A percentile compares a stretch with the other conserved stretches of the same genome.
phyloP scores from a whole-genome alignment of 2,113 vertebrate species.

The Gnathonemus longibarbis region DNA sequence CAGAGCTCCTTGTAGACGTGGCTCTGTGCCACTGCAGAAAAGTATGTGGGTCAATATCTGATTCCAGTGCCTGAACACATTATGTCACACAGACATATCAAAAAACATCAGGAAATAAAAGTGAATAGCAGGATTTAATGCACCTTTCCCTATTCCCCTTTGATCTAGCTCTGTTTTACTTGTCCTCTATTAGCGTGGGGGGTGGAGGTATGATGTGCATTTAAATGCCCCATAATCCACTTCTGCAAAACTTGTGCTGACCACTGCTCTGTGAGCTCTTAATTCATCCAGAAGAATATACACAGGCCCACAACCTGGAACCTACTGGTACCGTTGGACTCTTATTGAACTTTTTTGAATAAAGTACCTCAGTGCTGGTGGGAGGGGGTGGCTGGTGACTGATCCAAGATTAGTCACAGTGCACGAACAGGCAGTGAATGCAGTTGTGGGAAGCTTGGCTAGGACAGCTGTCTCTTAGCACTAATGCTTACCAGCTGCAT shows the following conservation, averaged over 20 bases:
- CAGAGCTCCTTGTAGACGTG: not conserved
- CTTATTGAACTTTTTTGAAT: not conserved
- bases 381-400: not conserved
- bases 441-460: slow-evolving; percentile 45
- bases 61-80: not conserved
- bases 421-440: slow-evolving; percentile 23
- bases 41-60: not conserved
- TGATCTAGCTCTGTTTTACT: not conserved
- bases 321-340: not conserved
- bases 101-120: not conserved
- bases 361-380: not conserved
- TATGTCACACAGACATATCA: not conserved
- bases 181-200: not conserved
- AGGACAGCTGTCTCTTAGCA: slow-evolving; percentile 36
- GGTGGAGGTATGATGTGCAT: not conserved
- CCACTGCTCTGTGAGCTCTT: not conserved
- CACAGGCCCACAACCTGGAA: not conserved
- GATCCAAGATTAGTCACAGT: not conserved
- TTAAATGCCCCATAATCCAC: not conserved
- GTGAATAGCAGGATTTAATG: not conserved
- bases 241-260: not conserved
- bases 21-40: not conserved
- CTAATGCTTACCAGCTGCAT: slow-evolving; percentile 56
- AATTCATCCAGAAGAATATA: not conserved
- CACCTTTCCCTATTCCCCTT: not conserved